phyloP scores from a whole-genome alignment of 1,140 invertebrate species.

The Cardiocondyla obscurior region DNA sequence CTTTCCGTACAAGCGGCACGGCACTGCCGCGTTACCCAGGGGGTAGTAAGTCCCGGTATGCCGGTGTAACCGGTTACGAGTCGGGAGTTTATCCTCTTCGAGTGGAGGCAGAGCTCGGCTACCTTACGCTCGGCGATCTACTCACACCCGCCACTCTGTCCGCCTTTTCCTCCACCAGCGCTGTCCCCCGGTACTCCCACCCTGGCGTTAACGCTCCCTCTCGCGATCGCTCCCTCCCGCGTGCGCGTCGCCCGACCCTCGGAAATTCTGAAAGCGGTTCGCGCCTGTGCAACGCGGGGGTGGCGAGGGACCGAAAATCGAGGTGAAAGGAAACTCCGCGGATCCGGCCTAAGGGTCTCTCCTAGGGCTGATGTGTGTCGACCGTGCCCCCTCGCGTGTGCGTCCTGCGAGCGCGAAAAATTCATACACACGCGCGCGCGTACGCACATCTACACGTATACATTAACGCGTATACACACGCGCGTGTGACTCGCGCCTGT shows the following conservation, averaged over 20 bases:
- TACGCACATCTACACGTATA: not conserved
- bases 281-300: slow-evolving; percentile 76
- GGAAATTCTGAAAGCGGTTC: slow-evolving; percentile 72
- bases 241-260: slow-evolving; percentile 69
- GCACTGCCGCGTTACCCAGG: slow-evolving; percentile 32
- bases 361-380: slow-evolving; percentile 75
- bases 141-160: slow-evolving; percentile 7
- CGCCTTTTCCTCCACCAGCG: slow-evolving; percentile 22
- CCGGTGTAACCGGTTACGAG: slow-evolving; percentile 42
- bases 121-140: slow-evolving; percentile 28
- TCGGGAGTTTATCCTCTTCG: slow-evolving; percentile 9
- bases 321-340: slow-evolving; percentile 76
- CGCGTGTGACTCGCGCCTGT: not conserved
- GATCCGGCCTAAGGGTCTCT: slow-evolving; percentile 77
- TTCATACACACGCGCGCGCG: slow-evolving; percentile 37
- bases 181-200: slow-evolving; percentile 55
- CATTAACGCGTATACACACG: not conserved
- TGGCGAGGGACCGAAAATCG: slow-evolving; percentile 74
- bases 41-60: slow-evolving; percentile 35
- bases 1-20: not conserved
- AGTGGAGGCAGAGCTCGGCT: slow-evolving; percentile 19
- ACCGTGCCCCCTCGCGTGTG: slow-evolving; percentile 32
- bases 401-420: slow-evolving; percentile 48
- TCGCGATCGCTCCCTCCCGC: slow-evolving; percentile 41
- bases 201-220: slow-evolving; percentile 31